phyloP scores from a whole-genome alignment of 2,888 invertebrate genomes.

The Hyposoter didymator region DNA sequence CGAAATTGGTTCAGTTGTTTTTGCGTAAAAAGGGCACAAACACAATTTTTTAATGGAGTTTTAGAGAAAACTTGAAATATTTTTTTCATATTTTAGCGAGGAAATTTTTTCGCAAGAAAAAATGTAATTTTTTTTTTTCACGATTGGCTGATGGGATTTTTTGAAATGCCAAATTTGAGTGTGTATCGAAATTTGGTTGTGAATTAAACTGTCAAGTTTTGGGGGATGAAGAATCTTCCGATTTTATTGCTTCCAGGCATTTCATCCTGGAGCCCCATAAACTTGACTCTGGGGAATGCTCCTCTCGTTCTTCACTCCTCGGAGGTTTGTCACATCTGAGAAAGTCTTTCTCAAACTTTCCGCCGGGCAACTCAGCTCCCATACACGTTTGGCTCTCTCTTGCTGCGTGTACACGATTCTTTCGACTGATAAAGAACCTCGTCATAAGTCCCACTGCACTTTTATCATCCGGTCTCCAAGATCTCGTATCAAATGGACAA shows the following conservation, averaged over 20 bases:
- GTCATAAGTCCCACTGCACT: slow-evolving; percentile 31
- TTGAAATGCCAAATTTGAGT: not conserved
- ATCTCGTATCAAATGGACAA: slow-evolving; percentile 5
- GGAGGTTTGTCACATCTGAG: not conserved
- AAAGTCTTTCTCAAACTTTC: slow-evolving; percentile 2
- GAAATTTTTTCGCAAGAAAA: no score
- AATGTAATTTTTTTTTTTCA: no score
- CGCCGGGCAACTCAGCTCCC: not conserved
- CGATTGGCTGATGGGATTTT: no score
- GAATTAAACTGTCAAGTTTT: not conserved
- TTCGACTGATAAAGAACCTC: slow-evolving; percentile 30
- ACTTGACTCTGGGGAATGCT: slow-evolving; percentile 15
- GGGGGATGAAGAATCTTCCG: not conserved
- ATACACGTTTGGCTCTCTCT: not conserved
- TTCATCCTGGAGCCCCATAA: not conserved
- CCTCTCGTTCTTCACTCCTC: not conserved
- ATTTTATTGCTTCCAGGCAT: slow-evolving; percentile 20
- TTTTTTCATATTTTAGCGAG: no score
- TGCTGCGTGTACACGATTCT: slow-evolving; percentile 1
- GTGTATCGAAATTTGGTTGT: not conserved
- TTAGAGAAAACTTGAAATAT: no score
- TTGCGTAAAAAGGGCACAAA: no score
- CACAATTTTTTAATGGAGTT: no score
- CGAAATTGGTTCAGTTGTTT: no score
- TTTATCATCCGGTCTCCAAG: slow-evolving; percentile 23